These are phyloP conservation scores for Leptodirus hochenwartii DNA, from an alignment of 2,888 invertebrate genomes.

Conservation along the genomic window DNA sequence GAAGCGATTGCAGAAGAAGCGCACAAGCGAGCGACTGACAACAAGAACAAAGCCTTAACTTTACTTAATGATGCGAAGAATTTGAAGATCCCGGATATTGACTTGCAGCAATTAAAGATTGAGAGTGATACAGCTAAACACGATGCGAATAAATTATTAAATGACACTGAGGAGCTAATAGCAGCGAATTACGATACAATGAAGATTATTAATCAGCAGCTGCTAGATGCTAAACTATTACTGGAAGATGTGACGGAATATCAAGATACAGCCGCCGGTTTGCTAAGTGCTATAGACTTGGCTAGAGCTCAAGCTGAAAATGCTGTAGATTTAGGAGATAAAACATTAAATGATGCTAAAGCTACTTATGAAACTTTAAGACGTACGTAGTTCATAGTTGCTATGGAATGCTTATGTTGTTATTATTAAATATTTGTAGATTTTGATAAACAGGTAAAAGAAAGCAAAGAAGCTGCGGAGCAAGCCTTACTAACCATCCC, in stretches of 20 bases:
- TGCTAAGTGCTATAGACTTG: conserved; percentile 61
- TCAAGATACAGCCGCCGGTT: conserved; percentile 61
- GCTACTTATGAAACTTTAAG: conserved; percentile 58
- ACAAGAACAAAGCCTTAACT: conserved; percentile 66
- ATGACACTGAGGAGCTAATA: conserved; percentile 32
- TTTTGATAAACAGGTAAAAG: conserved; percentile 79
- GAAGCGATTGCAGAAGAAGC: conserved; percentile 56
- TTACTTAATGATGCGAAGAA: conserved; percentile 65
- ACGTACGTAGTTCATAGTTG: conserved; percentile 26
- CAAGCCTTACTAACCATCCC: conserved; percentile 58
- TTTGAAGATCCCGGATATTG: conserved; percentile 57
- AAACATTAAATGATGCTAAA: conserved; percentile 60
- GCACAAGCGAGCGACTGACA: conserved; percentile 50
- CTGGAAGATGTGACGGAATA: conserved; percentile 43
- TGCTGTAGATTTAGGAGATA: conserved; percentile 72
- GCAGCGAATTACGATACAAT: conserved; percentile 38
- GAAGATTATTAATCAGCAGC: conserved; percentile 44
- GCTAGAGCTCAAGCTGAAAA: conserved; percentile 59
- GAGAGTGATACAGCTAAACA: conserved; percentile 49
- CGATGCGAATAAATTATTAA: conserved; percentile 42
- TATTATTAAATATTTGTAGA: conserved; percentile 29
- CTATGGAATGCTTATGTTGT: not conserved
- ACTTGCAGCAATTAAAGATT: conserved; percentile 47
- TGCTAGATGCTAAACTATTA: conserved; percentile 44
- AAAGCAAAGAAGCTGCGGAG: conserved; percentile 63